phyloP scores from a whole-genome alignment of 2,797 vertebrate genomes.

The Rhinatrema bivittatum region DNA sequence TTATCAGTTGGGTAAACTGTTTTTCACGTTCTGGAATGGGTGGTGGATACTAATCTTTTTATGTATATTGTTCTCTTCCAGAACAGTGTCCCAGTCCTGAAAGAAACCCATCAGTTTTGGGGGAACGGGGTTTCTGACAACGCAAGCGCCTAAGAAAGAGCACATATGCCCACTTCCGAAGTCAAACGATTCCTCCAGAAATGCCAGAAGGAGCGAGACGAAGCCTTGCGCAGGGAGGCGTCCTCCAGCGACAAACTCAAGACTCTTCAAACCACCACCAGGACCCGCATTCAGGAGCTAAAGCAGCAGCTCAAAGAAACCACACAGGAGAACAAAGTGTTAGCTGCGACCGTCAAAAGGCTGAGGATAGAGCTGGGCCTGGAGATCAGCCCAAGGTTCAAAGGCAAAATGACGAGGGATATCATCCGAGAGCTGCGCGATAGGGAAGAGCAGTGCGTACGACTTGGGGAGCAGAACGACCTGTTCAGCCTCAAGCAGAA shows the following conservation, averaged over 20 bases:
- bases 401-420: conserved; percentile 66
- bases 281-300: conserved; percentile 51
- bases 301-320: conserved; percentile 64
- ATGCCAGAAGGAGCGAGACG: conserved; percentile 66
- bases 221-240: conserved; percentile 58
- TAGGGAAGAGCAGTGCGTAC: conserved; percentile 56
- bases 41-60: too few relatives aligned
- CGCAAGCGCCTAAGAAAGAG: conserved; percentile 37
- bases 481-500: conserved; percentile 58
- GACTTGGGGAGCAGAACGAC: conserved; percentile 53
- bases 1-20: too few relatives aligned
- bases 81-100: neutral
- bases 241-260: conserved; percentile 59
- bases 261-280: conserved; percentile 50
- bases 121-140: neutral
- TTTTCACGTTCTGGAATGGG: too few relatives aligned
- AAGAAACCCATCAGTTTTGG: too few relatives aligned
- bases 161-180: conserved; percentile 59
- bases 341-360: conserved; percentile 59
- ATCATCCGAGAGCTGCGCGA: conserved; percentile 61
- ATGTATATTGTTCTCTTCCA: neutral
- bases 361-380: conserved; percentile 65
- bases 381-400: conserved; percentile 58
- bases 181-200: conserved; percentile 63
- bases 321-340: conserved; percentile 58